A percentile compares a stretch with the other conserved stretches of the same genome.
phyloP scores from a whole-genome alignment of 1,140 invertebrate species.

The Ooceraea biroi region DNA sequence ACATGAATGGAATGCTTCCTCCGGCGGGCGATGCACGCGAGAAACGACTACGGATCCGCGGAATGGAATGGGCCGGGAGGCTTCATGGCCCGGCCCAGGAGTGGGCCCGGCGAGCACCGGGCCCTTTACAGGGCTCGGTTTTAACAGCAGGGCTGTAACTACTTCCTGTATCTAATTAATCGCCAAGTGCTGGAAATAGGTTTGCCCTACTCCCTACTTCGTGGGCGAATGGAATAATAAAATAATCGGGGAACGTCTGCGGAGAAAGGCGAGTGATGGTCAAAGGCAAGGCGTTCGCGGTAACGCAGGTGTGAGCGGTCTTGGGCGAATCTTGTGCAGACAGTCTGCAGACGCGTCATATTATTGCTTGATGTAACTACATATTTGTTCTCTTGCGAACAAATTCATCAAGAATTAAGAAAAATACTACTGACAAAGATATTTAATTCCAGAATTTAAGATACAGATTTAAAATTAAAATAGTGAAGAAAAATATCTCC shows the following conservation, averaged over 20 bases:
- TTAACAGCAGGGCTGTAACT: constrained; percentile 24
- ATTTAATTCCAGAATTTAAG: neutral
- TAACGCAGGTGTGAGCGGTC: too few relatives aligned
- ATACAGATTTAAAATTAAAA: neutral
- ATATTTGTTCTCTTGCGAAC: too few relatives aligned
- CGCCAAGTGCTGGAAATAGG: neutral
- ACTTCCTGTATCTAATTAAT: neutral
- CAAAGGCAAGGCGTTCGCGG: too few relatives aligned
- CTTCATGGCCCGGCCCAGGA: constrained; percentile 66
- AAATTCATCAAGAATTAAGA: neutral
- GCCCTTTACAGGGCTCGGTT: constrained; percentile 64
- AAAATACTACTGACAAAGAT: neutral
- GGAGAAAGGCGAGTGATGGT: neutral
- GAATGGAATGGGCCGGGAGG: constrained; percentile 71
- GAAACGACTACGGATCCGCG: constrained; percentile 69
- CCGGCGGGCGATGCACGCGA: constrained; percentile 75
- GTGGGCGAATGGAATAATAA: neutral
- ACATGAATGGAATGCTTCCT: constrained; percentile 83
- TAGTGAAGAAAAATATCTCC: constrained; percentile 47
- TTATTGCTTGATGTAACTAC: too few relatives aligned
- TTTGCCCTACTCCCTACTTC: neutral
- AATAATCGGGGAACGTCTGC: neutral
- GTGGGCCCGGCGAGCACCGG: constrained; percentile 60
- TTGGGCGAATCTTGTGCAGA: too few relatives aligned
- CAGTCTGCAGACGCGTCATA: too few relatives aligned